Evolutionary conservation across 37 sponge, comb jelly and placozoan species (phyloP), one percentile per base, ranked within the genome.

Genomic region (Ianthella basta): DNA sequence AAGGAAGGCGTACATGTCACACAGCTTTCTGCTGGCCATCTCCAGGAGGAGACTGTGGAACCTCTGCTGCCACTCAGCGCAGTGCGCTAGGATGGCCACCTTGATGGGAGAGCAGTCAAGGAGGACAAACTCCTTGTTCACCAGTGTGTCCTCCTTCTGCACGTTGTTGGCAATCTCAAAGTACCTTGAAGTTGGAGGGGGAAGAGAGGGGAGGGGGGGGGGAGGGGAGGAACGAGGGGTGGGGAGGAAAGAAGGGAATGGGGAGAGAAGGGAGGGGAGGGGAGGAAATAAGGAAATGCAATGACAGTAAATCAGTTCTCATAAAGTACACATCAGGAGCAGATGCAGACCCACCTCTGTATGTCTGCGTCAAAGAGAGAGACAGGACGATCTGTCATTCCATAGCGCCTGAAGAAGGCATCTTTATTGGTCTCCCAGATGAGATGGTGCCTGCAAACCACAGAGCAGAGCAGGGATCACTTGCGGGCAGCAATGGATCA

Each of bases 91-190:
- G 73, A 96, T 88, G 59, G 94, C 86, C 56, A 83, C 82, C 86
- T 97, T 97, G 80, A 99, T 97, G 8, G 96, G 94, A 63, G 96
- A 95, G 83, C 96, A 97, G 84, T 99, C 99, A 20, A 99, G 87
- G 80, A 99, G 86, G 18, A 99, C 90, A 60, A 97, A 99, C 81
- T 97, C 94, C 75, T 95, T 88, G 64, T 87, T 95, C 65, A 83
- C 86, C 33, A 97, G 86, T 29, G 99, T 97, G 80, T 99, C 99
- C 72, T 94, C 89, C 72, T 95, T 86, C 86, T 95, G 96, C 56
- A 92, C 96, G 53, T 92, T 96, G 77, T 91, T 91, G 74, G 94
- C 93, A 53, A 98, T 82, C 55, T 95, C 96, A 70, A 83, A 85
- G 88, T 95, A 97, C 60, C 90, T 88, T 44, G 50, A 44, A 8